A percentile compares a stretch with the other conserved stretches of the same genome.
phyloP scores from a whole-genome alignment of 2,113 vertebrate species.

The Thinocorus orbignyianus region DNA sequence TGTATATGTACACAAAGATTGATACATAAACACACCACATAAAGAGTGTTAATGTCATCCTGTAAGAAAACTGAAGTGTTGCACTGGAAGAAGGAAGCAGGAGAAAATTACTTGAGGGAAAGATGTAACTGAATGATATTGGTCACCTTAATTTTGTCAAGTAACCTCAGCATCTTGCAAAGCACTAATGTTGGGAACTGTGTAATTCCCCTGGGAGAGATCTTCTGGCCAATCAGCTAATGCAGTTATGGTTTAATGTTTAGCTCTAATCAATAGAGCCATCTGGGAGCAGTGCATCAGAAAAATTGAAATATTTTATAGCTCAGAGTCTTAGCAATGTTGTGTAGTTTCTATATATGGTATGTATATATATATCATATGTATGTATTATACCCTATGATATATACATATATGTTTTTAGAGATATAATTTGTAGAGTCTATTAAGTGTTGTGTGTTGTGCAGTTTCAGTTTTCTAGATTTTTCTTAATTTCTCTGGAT shows the following conservation, averaged over 20 bases:
- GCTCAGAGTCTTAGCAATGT: background rate
- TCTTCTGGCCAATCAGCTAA: constrained; percentile 24
- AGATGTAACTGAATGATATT: background rate
- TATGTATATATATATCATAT: too few species aligned
- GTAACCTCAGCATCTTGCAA: background rate
- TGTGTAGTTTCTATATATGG: background rate
- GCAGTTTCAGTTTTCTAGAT: background rate
- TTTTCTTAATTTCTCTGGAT: background rate
- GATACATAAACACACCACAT: background rate
- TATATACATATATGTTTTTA: background rate
- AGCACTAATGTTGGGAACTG: background rate
- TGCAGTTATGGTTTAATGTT: background rate
- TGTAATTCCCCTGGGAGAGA: background rate
- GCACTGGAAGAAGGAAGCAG: background rate
- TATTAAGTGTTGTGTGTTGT: background rate
- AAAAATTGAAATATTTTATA: background rate
- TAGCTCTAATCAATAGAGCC: background rate
- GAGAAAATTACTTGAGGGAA: background rate
- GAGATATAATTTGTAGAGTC: background rate
- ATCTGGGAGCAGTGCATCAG: background rate
- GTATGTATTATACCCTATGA: too few species aligned
- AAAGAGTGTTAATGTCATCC: background rate
- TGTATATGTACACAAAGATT: fast-evolving
- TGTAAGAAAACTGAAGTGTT: background rate
- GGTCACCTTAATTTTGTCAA: background rate